A percentile compares a stretch with the other conserved stretches of the same genome.
phyloP scores from a whole-genome alignment of 2,113 vertebrate species.

The Pelodiscus sinensis region DNA sequence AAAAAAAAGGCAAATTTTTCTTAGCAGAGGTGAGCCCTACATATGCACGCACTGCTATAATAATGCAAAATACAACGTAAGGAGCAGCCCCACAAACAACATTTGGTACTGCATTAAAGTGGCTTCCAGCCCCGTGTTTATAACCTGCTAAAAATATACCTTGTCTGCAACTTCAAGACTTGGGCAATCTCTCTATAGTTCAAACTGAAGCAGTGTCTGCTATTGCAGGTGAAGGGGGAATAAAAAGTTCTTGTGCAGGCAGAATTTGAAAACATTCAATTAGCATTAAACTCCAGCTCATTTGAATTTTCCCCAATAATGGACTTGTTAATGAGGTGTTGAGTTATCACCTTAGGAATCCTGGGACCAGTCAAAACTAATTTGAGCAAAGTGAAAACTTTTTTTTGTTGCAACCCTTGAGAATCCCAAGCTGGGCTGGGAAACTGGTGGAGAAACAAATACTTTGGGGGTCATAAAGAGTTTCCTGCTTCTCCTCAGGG shows the following conservation, averaged over 20 bases:
- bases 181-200: not conserved
- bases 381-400: constrained; percentile 59
- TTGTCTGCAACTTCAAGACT: not conserved
- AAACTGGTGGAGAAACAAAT: constrained; percentile 72
- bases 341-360: constrained; percentile 73
- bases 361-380: constrained; percentile 68
- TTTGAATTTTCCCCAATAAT: constrained; percentile 75
- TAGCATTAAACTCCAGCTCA: constrained; percentile 61
- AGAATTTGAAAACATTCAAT: constrained; percentile 64
- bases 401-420: constrained; percentile 53
- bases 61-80: not conserved
- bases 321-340: constrained; percentile 77
- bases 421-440: constrained; percentile 60
- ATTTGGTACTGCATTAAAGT: not conserved
- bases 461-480: constrained; percentile 63
- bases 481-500: constrained; percentile 66
- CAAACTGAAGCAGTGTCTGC: constrained; percentile 9
- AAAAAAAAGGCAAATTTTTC: not conserved
- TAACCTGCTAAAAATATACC: not conserved
- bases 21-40: not conserved
- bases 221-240: not conserved
- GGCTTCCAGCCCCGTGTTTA: not conserved
- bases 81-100: not conserved
- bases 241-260: constrained; percentile 28
- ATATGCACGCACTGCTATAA: not conserved